Conservation (phyloP, 2,797 vertebrate genomes). For the Artibeus lituratus region DNA sequence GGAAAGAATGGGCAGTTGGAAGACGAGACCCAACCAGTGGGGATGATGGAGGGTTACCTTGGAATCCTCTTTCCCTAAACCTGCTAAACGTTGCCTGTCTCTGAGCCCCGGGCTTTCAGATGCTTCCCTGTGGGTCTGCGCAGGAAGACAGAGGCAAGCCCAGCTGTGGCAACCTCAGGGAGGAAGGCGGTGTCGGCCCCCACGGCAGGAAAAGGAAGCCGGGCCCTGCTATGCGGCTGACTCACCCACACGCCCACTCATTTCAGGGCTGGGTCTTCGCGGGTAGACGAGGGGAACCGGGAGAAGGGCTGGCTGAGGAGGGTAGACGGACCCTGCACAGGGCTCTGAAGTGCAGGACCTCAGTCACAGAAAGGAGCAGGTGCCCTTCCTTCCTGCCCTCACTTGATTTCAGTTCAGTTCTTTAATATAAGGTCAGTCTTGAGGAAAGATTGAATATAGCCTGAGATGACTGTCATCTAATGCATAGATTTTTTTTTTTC, state of each 20-base stretch:
- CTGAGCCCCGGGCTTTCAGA: background rate
- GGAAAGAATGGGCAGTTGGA: background rate
- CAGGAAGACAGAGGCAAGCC: background rate
- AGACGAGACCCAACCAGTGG: background rate
- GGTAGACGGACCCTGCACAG: background rate
- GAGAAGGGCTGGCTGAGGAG: background rate
- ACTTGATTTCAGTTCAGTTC: background rate
- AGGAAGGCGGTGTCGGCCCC: constrained; percentile 41
- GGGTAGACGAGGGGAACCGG: background rate
- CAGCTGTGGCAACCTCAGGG: background rate
- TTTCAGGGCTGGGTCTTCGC: background rate
- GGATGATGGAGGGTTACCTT: background rate
- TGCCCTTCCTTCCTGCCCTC: background rate
- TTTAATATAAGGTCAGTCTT: background rate
- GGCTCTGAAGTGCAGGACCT: background rate
- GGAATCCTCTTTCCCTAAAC: background rate
- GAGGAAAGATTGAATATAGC: background rate
- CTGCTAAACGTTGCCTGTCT: background rate
- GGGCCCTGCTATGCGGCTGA: constrained; percentile 28
- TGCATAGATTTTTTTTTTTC: background rate
- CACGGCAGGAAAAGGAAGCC: constrained; percentile 56
- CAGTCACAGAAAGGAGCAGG: background rate
- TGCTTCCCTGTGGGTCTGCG: background rate
- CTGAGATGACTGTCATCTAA: background rate
- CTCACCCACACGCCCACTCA: background rate